These are phyloP conservation scores for Stegodyphus mimosarum DNA, from an alignment of 1,140 invertebrate species.

Conservation along the genomic window DNA sequence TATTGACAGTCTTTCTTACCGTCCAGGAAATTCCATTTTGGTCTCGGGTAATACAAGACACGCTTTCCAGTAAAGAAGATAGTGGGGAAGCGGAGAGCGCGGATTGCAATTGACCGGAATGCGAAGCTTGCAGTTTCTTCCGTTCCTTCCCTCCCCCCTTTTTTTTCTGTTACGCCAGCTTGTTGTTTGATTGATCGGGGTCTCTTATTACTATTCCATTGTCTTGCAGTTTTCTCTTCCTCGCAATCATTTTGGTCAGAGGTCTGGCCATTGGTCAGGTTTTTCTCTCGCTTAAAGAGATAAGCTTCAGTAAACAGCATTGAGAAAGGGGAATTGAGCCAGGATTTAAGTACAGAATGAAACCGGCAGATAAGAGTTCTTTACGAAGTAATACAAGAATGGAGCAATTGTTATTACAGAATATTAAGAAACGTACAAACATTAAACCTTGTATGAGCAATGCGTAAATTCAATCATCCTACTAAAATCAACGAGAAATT, in stretches of 20 bases:
- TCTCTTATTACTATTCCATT: slow-evolving; percentile 56
- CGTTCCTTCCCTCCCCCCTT: not conserved
- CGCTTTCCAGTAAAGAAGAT: not conserved
- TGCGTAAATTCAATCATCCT: too few species aligned
- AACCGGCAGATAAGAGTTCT: too few species aligned
- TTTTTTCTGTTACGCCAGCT: not conserved
- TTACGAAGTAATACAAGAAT: too few species aligned
- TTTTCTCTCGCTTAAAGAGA: not conserved
- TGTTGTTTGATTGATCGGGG: slow-evolving; percentile 44
- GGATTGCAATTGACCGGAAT: slow-evolving; percentile 51
- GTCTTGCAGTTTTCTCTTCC: slow-evolving; percentile 47
- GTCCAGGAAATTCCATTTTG: slow-evolving; percentile 43
- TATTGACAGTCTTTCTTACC: slow-evolving; percentile 47
- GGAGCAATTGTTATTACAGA: too few species aligned
- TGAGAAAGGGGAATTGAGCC: too few species aligned
- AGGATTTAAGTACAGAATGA: too few species aligned
- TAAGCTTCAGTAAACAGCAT: slow-evolving; percentile 12
- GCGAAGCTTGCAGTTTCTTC: slow-evolving; percentile 41
- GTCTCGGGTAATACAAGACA: not conserved
- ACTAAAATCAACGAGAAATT: too few species aligned
- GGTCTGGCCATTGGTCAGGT: not conserved
- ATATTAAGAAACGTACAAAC: too few species aligned
- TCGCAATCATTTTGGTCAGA: slow-evolving; percentile 18
- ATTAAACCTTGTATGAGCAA: too few species aligned
- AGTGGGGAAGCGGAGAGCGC: not conserved